Conservation (phyloP, 2,888 invertebrate genomes). For the Agrilus mali region DNA sequence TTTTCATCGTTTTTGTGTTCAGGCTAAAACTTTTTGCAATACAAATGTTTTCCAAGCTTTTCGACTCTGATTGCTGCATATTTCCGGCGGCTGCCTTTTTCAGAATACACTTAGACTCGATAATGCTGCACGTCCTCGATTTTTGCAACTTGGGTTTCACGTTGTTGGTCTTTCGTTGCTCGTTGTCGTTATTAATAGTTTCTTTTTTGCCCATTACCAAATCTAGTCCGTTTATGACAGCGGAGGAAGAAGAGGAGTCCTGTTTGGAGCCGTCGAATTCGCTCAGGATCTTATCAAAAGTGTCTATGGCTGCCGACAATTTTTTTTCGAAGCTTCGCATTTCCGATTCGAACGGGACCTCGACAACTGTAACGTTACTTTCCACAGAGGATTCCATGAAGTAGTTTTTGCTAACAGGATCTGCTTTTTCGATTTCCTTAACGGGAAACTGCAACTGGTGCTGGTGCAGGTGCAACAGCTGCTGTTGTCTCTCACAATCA, state of each 20-base stretch:
- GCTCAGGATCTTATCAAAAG: conserved; percentile 40
- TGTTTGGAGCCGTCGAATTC: conserved; percentile 27
- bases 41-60: conserved; percentile 8
- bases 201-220: background rate
- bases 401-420: conserved; percentile 1
- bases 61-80: conserved; percentile 4
- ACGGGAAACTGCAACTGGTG: conserved; percentile 2
- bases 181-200: conserved; percentile 27
- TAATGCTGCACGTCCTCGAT: conserved; percentile 58
- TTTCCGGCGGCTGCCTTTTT: conserved; percentile 35
- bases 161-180: background rate
- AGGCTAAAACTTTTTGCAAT: background rate
- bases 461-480: background rate
- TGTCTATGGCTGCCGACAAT: conserved; percentile 37
- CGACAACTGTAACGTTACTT: conserved; percentile 38
- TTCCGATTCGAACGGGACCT: conserved; percentile 16
- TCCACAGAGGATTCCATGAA: conserved; percentile 27
- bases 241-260: too few species aligned
- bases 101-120: conserved; percentile 54
- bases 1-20: background rate
- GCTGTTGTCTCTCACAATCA: background rate
- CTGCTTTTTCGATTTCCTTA: background rate
- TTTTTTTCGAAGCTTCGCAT: conserved; percentile 29
- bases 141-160: conserved; percentile 52
- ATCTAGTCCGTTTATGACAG: too few species aligned